Conservation (phyloP, 2,888 invertebrate species). For the Plagodis dolabraria region DNA sequence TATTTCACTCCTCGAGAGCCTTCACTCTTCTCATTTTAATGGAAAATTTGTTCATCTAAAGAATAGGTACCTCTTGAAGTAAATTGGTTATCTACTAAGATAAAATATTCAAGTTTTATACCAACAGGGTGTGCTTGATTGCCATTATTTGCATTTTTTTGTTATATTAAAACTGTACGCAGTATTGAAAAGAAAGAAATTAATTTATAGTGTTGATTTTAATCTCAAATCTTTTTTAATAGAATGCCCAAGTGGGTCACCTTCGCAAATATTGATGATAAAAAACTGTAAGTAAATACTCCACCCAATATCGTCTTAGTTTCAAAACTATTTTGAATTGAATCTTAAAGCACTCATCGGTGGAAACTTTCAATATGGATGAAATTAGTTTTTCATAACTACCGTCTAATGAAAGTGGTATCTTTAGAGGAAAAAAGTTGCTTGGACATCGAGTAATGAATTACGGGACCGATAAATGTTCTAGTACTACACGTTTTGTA, state of each 20-base stretch:
- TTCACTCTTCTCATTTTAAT: constrained; percentile 46
- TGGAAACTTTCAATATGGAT: constrained; percentile 46
- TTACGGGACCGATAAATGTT: constrained; percentile 38
- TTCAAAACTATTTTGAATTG: constrained; percentile 26
- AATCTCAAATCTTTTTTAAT: constrained; percentile 39
- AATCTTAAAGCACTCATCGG: constrained; percentile 33
- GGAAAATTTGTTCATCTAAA: constrained; percentile 47
- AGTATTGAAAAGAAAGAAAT: constrained; percentile 21
- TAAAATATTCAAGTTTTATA: background rate
- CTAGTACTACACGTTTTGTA: too few relatives aligned
- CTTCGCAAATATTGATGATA: constrained; percentile 25
- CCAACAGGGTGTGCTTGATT: constrained; percentile 4
- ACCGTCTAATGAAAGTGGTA: constrained; percentile 53
- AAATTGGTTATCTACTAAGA: background rate
- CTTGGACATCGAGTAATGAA: constrained; percentile 48
- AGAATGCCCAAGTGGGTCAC: constrained; percentile 31
- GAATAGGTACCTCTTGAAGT: constrained; percentile 7
- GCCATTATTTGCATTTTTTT: too few relatives aligned
- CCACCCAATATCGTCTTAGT: constrained; percentile 36
- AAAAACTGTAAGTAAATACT: constrained; percentile 40
- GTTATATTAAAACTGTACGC: constrained; percentile 10
- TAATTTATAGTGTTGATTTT: constrained; percentile 28
- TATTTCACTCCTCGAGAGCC: constrained; percentile 54
- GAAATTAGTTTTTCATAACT: constrained; percentile 50
- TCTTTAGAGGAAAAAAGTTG: constrained; percentile 47